Evolutionary conservation across 1,140 invertebrate genomes (phyloP).

Genomic region (Teleogryllus occipitalis): DNA sequence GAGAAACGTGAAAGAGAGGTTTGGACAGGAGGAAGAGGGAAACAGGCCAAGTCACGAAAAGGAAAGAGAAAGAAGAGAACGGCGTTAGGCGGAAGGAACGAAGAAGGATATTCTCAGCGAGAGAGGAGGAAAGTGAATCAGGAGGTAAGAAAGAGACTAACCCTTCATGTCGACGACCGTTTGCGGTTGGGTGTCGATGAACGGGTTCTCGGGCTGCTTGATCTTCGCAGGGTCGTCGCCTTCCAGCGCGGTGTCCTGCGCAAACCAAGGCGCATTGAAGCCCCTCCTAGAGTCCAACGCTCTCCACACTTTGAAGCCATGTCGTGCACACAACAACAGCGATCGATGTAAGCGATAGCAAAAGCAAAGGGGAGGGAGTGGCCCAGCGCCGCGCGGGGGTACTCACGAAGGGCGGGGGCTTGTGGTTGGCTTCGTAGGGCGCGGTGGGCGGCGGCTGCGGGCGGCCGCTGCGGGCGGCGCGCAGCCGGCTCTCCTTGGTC

Average conservation of each 20-base stretch:
- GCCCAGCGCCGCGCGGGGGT: not conserved
- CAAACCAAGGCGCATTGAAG: not conserved
- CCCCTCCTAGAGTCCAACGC: too few relatives aligned
- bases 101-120: not conserved
- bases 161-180: slow-evolving; percentile 92
- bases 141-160: slow-evolving; percentile 52
- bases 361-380: too few relatives aligned
- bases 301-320: too few relatives aligned
- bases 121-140: not conserved
- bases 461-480: slow-evolving; percentile 62
- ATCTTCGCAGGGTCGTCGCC: slow-evolving; percentile 72
- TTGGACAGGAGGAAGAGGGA: too few relatives aligned
- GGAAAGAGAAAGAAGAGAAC: too few relatives aligned
- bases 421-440: slow-evolving; percentile 51
- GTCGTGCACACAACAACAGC: too few relatives aligned
- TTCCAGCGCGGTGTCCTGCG: slow-evolving; percentile 58
- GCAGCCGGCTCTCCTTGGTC: slow-evolving; percentile 77
- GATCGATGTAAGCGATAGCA: too few relatives aligned
- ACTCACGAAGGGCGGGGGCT: slow-evolving; percentile 54
- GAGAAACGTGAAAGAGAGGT: too few relatives aligned
- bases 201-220: slow-evolving; percentile 84
- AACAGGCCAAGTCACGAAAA: too few relatives aligned
- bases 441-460: slow-evolving; percentile 7
- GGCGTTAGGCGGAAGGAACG: too few relatives aligned
- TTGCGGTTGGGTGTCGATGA: slow-evolving; percentile 79